These are phyloP conservation scores for Noctuana brunneofusca DNA, from an alignment of 2,888 invertebrate genomes.

Conservation along the genomic window DNA sequence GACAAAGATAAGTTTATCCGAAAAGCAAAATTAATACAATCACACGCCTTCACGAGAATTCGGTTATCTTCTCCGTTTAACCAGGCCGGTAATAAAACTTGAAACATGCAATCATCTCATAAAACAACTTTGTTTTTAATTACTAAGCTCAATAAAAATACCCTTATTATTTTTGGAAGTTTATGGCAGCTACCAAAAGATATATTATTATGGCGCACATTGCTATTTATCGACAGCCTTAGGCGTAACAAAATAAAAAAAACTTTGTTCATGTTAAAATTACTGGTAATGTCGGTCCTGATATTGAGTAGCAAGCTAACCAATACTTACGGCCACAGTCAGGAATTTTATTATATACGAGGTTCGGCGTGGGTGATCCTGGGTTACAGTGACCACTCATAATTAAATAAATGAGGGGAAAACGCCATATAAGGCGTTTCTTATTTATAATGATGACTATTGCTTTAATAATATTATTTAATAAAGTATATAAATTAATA, in stretches of 20 bases:
- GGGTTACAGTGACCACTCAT: no score
- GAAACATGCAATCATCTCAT: conserved; percentile 23
- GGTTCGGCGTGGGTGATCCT: no score
- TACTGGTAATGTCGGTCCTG: background rate
- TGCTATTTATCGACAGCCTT: background rate
- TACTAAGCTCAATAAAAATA: conserved; percentile 10
- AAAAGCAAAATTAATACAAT: conserved; percentile 16
- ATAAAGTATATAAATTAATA: conserved; percentile 7
- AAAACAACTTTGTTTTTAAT: conserved; percentile 26
- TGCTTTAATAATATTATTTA: background rate
- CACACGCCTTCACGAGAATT: background rate
- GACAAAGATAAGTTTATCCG: conserved; percentile 10
- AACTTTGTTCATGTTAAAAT: background rate
- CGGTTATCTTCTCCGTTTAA: background rate
- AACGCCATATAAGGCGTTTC: no score
- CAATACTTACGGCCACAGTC: no score
- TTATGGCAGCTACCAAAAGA: conserved; percentile 4
- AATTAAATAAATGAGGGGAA: no score
- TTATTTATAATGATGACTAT: no score
- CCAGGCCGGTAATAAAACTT: conserved; percentile 16
- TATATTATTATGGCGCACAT: background rate
- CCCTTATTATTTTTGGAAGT: background rate
- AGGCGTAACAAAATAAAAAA: background rate
- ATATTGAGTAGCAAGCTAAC: no score
- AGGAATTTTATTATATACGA: no score